These are phyloP conservation scores for Meta bourneti DNA, from an alignment of 2,888 invertebrate species.

Conservation along the genomic window DNA sequence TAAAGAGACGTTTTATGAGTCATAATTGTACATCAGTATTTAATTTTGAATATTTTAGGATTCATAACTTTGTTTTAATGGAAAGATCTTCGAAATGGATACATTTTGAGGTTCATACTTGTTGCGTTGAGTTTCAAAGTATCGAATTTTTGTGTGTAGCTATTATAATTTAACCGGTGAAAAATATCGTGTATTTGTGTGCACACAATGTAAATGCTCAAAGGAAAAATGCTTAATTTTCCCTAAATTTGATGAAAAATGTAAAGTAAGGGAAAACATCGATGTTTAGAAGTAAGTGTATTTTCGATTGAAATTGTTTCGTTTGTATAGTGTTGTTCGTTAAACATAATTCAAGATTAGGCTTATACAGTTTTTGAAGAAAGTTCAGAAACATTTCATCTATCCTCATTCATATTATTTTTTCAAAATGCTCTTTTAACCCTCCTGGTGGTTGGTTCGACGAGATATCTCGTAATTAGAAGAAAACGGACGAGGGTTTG, in stretches of 20 bases:
- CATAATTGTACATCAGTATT: not conserved
- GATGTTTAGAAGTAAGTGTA: not conserved
- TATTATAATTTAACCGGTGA: not conserved
- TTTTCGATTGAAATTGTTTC: too few species aligned
- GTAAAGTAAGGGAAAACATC: not conserved
- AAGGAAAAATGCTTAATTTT: not conserved
- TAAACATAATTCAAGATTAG: too few species aligned
- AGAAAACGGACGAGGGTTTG: too few species aligned
- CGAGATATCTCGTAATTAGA: too few species aligned
- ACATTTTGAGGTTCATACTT: not conserved
- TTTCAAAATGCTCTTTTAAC: too few species aligned
- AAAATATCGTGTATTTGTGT: not conserved
- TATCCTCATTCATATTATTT: too few species aligned
- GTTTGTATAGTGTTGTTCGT: too few species aligned
- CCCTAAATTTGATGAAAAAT: not conserved
- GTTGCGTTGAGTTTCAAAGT: not conserved
- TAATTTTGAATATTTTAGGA: not conserved
- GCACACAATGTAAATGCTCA: not conserved
- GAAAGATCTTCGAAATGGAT: not conserved
- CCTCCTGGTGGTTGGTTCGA: too few species aligned
- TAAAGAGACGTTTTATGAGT: not conserved
- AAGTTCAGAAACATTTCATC: too few species aligned
- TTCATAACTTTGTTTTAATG: not conserved
- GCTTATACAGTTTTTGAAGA: too few species aligned
- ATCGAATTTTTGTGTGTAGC: not conserved